Conservation (phyloP, 2,888 invertebrate species). For the Melieria crassipennis region DNA sequence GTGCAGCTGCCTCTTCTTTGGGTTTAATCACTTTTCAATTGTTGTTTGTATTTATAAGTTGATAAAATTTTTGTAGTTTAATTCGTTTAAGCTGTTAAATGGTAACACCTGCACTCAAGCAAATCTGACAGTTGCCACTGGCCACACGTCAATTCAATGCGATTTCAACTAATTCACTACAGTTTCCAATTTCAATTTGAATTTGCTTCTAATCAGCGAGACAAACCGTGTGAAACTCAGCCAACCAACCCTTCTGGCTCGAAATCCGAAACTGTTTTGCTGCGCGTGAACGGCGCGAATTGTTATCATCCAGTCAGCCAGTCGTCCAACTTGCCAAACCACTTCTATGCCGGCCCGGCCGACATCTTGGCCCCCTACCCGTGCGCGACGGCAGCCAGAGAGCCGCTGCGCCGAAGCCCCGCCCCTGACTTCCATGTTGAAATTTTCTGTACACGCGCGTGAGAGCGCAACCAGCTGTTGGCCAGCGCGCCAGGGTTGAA, state of each 20-base stretch:
- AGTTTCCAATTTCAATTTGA: constrained; percentile 10
- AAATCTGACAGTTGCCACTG: background rate
- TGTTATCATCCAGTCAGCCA: constrained; percentile 28
- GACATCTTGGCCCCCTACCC: constrained; percentile 42
- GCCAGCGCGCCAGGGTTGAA: too few species aligned
- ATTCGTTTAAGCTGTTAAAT: background rate
- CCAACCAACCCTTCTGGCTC: constrained; percentile 55
- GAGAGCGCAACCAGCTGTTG: too few species aligned
- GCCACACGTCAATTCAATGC: background rate
- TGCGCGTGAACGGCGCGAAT: constrained; percentile 43
- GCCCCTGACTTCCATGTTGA: constrained; percentile 47
- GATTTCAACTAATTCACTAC: constrained; percentile 5
- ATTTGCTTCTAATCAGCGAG: constrained; percentile 13
- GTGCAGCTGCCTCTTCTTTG: constrained; percentile 7
- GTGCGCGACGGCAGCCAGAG: constrained; percentile 24
- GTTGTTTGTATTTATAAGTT: constrained; percentile 1
- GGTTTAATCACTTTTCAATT: constrained; percentile 6
- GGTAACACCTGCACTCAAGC: background rate
- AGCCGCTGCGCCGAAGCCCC: constrained; percentile 44
- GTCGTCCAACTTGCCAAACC: constrained; percentile 46
- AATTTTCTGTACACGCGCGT: constrained; percentile 21
- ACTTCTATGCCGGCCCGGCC: constrained; percentile 44
- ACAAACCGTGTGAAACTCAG: constrained; percentile 10
- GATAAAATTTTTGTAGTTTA: background rate
- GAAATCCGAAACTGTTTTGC: constrained; percentile 64